These are phyloP conservation scores for Rhyacophila brunnea DNA, from an alignment of 1,140 invertebrate genomes.

Conservation along the genomic window DNA sequence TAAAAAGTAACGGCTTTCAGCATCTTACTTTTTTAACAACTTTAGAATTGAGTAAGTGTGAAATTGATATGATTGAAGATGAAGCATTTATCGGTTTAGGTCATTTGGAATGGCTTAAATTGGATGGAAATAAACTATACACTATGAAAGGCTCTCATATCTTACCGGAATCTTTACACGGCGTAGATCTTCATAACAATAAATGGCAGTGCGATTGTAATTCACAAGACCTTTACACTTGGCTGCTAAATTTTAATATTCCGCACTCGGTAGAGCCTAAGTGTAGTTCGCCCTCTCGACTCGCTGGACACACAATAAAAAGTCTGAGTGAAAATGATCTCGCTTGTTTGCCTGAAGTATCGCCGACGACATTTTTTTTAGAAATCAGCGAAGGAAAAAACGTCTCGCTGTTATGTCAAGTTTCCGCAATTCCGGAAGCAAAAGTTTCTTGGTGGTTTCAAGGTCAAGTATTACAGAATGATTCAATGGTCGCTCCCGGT, in stretches of 20 bases:
- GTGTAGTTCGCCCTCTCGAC: conserved; percentile 68
- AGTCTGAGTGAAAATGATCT: conserved; percentile 69
- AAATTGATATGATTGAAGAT: conserved; percentile 72
- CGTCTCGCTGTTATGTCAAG: conserved; percentile 73
- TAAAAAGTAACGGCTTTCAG: conserved; percentile 75
- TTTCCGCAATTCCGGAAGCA: conserved; percentile 75
- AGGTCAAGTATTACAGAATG: conserved; percentile 71
- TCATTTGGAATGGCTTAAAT: conserved; percentile 78
- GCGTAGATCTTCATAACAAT: conserved; percentile 80
- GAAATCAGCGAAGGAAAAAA: conserved; percentile 78
- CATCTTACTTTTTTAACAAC: conserved; percentile 72
- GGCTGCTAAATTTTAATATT: conserved; percentile 73
- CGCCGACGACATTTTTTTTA: conserved; percentile 66
- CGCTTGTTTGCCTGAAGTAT: conserved; percentile 78
- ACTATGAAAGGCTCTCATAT: conserved; percentile 67
- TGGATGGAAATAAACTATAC: conserved; percentile 78
- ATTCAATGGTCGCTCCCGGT: conserved; percentile 62
- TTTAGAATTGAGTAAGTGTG: conserved; percentile 79
- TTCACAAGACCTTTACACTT: conserved; percentile 70
- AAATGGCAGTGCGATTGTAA: conserved; percentile 87
- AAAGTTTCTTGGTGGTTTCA: conserved; percentile 79
- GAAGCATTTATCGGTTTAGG: conserved; percentile 79
- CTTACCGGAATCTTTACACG: conserved; percentile 71
- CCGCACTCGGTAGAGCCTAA: conserved; percentile 73
- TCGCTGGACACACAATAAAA: conserved; percentile 68